These are phyloP conservation scores for Eurytemora carolleeae DNA, from an alignment of 1,140 invertebrate species.

Conservation along the genomic window DNA sequence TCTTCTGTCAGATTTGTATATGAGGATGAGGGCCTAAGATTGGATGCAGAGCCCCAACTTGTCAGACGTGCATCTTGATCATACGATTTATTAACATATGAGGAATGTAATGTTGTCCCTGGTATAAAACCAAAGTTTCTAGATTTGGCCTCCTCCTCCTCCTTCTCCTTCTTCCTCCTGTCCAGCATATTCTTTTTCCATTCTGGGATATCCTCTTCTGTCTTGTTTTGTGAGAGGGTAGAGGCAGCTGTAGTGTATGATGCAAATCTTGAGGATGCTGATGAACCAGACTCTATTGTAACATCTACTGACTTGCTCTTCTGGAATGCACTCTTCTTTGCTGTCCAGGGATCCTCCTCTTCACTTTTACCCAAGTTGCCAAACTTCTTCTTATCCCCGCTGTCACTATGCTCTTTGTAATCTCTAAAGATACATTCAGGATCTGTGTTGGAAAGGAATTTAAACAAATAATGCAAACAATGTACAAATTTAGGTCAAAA, in stretches of 20 bases:
- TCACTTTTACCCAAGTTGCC: neutral
- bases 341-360: constrained; percentile 1
- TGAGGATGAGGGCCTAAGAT: neutral
- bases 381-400: constrained; percentile 26
- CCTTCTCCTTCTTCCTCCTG: neutral
- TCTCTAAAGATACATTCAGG: too few species aligned
- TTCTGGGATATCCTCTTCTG: neutral
- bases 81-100: neutral
- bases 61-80: neutral
- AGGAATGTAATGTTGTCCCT: neutral
- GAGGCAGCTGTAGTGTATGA: neutral
- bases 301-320: neutral
- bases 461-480: too few species aligned
- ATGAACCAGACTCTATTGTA: neutral
- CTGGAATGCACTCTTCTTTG: neutral
- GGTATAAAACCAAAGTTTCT: neutral
- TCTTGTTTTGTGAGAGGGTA: neutral
- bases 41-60: neutral
- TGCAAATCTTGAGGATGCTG: neutral
- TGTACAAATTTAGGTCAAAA: too few species aligned
- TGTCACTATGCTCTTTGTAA: constrained; percentile 66
- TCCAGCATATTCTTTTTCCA: neutral
- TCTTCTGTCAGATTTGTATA: neutral
- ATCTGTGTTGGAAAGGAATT: too few species aligned
- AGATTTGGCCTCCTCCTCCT: neutral